Evolutionary conservation across 2,888 invertebrate genomes (phyloP), one percentile per base, ranked within the genome.

Genomic region (Criorhina ranunculi): DNA sequence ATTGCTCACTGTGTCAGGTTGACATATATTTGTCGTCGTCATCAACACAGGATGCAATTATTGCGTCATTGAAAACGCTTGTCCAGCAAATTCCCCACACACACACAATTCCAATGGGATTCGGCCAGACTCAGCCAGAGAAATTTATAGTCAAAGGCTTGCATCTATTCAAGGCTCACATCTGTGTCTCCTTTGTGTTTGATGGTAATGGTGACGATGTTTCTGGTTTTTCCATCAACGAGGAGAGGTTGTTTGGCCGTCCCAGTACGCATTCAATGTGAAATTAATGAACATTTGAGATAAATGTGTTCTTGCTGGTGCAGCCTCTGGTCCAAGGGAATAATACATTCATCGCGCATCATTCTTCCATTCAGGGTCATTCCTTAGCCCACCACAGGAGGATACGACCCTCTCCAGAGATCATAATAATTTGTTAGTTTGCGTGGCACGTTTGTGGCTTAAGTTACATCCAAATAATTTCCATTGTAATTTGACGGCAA

Each of bases 381-480:
- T 37, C 11, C 29, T 17, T 37, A 49, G 53, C 29, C 31, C 29
- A 44, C 11, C 31, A 33, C 57, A 8, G 15, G 9, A 17, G 6
- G 7, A 9, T 6, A 17, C 7, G 24, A 17, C 17, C 17, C 31
- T 46, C 72, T 15, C 46, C 12, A 42, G 66, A 44, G 79, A 79
- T 80, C 70, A 57, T 70, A 40, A 80, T 85, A 85, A 85, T 85
- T 85, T 80, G 85, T 85, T 85, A 85, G 85, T 70, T 85, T 85
- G 80, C 85, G 70, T 80, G 69, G 80, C 85, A 85, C 85, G 80
- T 85, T 80, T 85, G 85, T 37, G 85, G 85, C 80, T 85, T 80
- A 70, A 53, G 85, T 80, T 80, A 76, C 85, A 85, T 80, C 33
- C 76, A 66, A 85, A 80, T 85, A 79, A 79, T 80, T 85, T 80